Percentiles rank a stretch among this genome's conserved stretches.
phyloP scores from a whole-genome alignment of 2,797 vertebrate species.

The Nyctalus aviator region DNA sequence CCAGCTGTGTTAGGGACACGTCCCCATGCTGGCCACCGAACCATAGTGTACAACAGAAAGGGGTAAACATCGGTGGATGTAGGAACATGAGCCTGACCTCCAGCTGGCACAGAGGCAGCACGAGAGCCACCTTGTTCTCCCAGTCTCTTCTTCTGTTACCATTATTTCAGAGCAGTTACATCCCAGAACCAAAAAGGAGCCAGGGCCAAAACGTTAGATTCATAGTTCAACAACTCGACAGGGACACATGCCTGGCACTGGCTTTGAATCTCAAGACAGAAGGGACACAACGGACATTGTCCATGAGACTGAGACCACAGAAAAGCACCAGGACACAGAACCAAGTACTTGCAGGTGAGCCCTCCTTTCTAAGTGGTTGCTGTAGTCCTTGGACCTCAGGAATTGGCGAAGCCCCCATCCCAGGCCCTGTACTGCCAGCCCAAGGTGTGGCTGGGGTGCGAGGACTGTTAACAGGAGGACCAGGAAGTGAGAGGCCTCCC shows the following conservation, averaged over 20 bases:
- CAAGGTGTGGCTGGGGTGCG: not conserved
- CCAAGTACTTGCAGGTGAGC: not conserved
- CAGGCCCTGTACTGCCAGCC: not conserved
- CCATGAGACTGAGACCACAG: not conserved
- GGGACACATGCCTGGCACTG: not conserved
- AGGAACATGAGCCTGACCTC: not conserved
- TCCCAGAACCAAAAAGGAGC: not conserved
- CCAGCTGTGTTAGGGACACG: too few species aligned
- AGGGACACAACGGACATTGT: not conserved
- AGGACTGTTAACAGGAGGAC: not conserved
- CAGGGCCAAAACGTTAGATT: not conserved
- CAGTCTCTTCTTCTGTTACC: not conserved
- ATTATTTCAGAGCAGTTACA: not conserved
- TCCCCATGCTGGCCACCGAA: not conserved
- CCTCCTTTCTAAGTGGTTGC: not conserved
- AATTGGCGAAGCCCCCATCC: not conserved
- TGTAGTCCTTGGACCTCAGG: not conserved
- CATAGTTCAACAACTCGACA: not conserved
- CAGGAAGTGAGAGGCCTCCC: not conserved
- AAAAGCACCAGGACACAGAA: not conserved
- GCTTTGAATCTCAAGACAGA: not conserved
- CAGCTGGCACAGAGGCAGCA: not conserved
- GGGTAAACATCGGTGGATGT: too few species aligned
- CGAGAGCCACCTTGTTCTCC: not conserved
- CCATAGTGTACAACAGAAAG: not conserved